phyloP scores from a whole-genome alignment of 30 jellyfish, hydroid and myxozoan species.

The Hydra vulgaris region DNA sequence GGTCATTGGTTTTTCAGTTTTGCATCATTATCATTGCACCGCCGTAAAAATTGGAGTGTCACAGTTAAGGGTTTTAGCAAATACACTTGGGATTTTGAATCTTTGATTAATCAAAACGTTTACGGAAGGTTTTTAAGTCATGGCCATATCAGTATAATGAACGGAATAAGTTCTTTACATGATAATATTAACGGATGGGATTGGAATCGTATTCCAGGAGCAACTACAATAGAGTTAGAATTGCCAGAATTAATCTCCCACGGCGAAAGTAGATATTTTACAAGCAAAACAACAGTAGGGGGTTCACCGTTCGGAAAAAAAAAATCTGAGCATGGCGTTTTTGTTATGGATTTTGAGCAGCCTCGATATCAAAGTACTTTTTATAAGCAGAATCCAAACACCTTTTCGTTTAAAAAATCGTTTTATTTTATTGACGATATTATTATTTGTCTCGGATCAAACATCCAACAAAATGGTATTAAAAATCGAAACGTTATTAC shows the following conservation, averaged over 20 bases:
- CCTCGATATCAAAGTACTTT: background rate
- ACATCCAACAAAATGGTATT: slow-evolving; percentile 9
- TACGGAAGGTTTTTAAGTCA: slow-evolving; percentile 28
- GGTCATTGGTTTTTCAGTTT: slow-evolving; percentile 21
- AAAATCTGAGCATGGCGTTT: slow-evolving; percentile 13
- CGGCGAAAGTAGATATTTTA: slow-evolving; percentile 17
- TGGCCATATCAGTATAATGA: slow-evolving; percentile 14
- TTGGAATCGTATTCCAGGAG: slow-evolving; percentile 33
- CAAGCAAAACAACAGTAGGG: slow-evolving; percentile 16
- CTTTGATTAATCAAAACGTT: slow-evolving; percentile 13
- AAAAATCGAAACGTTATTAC: slow-evolving; percentile 10
- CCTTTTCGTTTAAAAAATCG: slow-evolving; percentile 11
- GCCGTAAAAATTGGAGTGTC: slow-evolving; percentile 31
- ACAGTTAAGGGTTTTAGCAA: slow-evolving; percentile 32
- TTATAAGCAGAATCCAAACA: background rate
- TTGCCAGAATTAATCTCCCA: background rate
- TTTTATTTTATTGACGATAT: slow-evolving; percentile 15
- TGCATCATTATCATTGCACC: slow-evolving; percentile 17
- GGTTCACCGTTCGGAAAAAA: slow-evolving; percentile 17
- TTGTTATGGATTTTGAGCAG: slow-evolving; percentile 34
- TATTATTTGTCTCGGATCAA: slow-evolving; percentile 24
- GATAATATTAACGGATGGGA: slow-evolving; percentile 26
- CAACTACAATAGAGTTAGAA: slow-evolving; percentile 22
- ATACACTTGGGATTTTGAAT: slow-evolving; percentile 35
- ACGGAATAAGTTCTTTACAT: slow-evolving; percentile 15